Conservation (phyloP, 2,113 vertebrate species). For the Todiramphus chloris region DNA sequence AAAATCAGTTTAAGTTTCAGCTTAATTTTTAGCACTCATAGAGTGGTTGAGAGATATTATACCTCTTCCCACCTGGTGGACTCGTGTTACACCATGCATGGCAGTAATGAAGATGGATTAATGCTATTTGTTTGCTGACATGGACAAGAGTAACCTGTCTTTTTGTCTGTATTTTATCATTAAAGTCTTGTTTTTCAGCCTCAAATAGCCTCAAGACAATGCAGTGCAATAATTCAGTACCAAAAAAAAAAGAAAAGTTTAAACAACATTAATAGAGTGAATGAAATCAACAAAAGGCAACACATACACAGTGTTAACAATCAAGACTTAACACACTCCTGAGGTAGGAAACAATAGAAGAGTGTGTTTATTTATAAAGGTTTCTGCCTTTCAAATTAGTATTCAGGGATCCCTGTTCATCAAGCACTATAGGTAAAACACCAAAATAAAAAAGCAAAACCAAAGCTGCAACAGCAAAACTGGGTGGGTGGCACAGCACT, state of each 20-base stretch:
- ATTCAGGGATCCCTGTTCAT: neutral
- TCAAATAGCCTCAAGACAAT: conserved; percentile 37
- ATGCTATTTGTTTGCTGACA: conserved; percentile 79
- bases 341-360: neutral
- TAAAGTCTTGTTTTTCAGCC: conserved; percentile 66
- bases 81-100: conserved; percentile 38
- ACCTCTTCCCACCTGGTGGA: conserved; percentile 35
- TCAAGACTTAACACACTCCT: neutral
- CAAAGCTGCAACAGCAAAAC: neutral
- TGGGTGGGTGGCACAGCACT: fast-evolving
- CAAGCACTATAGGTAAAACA: neutral
- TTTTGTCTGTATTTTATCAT: conserved; percentile 71
- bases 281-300: neutral
- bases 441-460: neutral
- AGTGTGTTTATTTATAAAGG: neutral
- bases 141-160: conserved; percentile 66
- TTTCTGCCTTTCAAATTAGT: neutral
- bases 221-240: conserved; percentile 4
- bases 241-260: neutral
- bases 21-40: conserved; percentile 43
- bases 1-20: conserved; percentile 37
- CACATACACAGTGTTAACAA: neutral
- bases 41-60: conserved; percentile 37
- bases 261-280: conserved; percentile 65
- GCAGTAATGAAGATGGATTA: conserved; percentile 87